Base-by-base conservation (phyloP, 2,113 vertebrate species). In the Cavia aperea region DNA sequence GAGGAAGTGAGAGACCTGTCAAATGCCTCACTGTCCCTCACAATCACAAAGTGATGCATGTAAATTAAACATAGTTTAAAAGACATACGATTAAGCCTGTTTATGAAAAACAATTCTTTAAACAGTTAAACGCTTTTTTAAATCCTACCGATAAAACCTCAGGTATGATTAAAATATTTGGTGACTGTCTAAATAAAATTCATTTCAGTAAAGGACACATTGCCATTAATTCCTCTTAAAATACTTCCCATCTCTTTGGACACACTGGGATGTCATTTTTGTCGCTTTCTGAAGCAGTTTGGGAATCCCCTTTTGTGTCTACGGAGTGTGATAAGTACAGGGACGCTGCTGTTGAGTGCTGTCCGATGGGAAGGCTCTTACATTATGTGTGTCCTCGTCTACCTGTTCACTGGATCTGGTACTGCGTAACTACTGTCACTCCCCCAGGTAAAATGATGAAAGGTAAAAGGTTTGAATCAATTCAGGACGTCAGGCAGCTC, bases 81-180 rank as follows among this genome's bases (percentile, higher is more conserved):
- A 94, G 88, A 90, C 1, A 66, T 70, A 33, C 84, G 86, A 12
- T 36, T 79, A 82, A 92, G 58, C 29, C 72, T 93, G 10, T 73
- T 70, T 73, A 62, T 65, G 65, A 75, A 87, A 83, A 91, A 82
- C 70, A 29, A 46, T 46, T 81, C 1, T 8, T 88, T 79, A 39
- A 95, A 88, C 13, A 88, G n/a, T 77, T 78, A 49, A 75, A 18
- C 94, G 9, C 81, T 90, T 83, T 94, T 75, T 46, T 90, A 86
- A 93, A 58, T 83, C 21, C 8, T 92, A 36, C 5, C 29, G 62
- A 33, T 46, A 83, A 73, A 66, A 65, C 15, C 26, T 29, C 51
- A 31, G 26, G 14, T 78, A 33, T 77, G 73, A 49, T 77, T 49
- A 78, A 51, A 51, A 51, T 33, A 23, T 24, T 19, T 78, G 46